Conservation (phyloP, 2,888 invertebrate species). For the Eristalis pertinax region DNA sequence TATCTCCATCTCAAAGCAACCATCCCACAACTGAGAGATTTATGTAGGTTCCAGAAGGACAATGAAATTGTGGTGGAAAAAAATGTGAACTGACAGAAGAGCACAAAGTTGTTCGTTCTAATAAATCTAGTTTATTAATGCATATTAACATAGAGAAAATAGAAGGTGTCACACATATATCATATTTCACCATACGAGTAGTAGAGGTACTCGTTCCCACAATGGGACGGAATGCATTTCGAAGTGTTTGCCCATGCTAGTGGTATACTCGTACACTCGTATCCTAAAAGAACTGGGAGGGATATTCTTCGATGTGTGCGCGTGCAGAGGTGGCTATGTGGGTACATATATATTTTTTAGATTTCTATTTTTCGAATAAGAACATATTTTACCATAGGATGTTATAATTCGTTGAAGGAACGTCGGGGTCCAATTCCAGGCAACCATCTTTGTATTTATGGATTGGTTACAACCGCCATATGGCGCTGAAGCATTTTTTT, state of each 20-base stretch:
- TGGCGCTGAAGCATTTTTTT: slow-evolving; percentile 58
- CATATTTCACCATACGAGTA: slow-evolving; percentile 58
- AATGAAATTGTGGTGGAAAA: slow-evolving; percentile 54
- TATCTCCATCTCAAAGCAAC: slow-evolving; percentile 14
- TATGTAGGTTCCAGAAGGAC: slow-evolving; percentile 56
- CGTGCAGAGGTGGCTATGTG: not conserved
- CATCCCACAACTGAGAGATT: slow-evolving; percentile 58
- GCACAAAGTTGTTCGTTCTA: slow-evolving; percentile 54
- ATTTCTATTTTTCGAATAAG: slow-evolving; percentile 30
- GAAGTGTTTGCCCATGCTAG: slow-evolving; percentile 25
- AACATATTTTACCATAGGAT: slow-evolving; percentile 59
- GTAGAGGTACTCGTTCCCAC: slow-evolving; percentile 11
- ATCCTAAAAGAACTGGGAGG: slow-evolving; percentile 7
- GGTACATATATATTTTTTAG: not conserved
- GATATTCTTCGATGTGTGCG: slow-evolving; percentile 10
- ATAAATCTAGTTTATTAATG: slow-evolving; percentile 74
- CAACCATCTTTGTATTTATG: slow-evolving; percentile 44
- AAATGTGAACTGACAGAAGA: slow-evolving; percentile 43
- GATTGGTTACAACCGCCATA: slow-evolving; percentile 52
- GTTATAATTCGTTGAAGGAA: slow-evolving; percentile 49
- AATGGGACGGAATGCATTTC: slow-evolving; percentile 36
- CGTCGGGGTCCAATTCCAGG: slow-evolving; percentile 44
- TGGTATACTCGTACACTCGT: not conserved
- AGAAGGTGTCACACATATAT: slow-evolving; percentile 71
- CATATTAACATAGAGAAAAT: slow-evolving; percentile 71